Percentiles rank a stretch among this genome's conserved stretches.
phyloP scores from a whole-genome alignment of 2,888 invertebrate genomes.

The Agrochola circellaris region DNA sequence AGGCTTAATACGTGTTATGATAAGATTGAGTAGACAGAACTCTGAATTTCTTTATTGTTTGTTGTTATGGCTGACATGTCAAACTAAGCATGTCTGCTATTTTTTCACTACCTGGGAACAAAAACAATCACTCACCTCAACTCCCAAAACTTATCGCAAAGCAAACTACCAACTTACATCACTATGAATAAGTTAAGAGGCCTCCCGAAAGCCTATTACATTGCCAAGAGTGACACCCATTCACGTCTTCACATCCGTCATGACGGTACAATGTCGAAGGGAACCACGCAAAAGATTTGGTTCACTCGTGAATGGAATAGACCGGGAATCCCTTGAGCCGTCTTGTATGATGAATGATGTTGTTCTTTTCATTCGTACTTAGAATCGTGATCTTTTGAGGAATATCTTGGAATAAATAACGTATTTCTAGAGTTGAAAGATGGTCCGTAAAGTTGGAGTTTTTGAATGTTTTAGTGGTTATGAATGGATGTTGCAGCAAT shows the following conservation, averaged over 20 bases:
- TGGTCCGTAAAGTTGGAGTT: slow-evolving; percentile 15
- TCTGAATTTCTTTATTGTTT: too few species aligned
- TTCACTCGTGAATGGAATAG: slow-evolving; percentile 82
- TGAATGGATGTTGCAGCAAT: background rate
- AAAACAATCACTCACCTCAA: background rate
- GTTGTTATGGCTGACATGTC: too few species aligned
- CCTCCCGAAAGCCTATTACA: slow-evolving; percentile 66
- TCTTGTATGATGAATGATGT: slow-evolving; percentile 86
- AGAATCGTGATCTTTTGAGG: slow-evolving; percentile 78
- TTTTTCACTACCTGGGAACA: background rate
- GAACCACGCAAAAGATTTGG: slow-evolving; percentile 84
- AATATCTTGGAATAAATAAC: slow-evolving; percentile 70
- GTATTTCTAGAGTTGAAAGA: slow-evolving; percentile 50
- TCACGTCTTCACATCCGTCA: slow-evolving; percentile 77
- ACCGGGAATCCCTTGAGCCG: slow-evolving; percentile 85
- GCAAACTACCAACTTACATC: slow-evolving; percentile 42
- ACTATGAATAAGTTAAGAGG: slow-evolving; percentile 69
- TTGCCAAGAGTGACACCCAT: slow-evolving; percentile 69
- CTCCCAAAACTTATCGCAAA: slow-evolving; percentile 14
- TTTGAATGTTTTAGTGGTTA: slow-evolving; percentile 13
- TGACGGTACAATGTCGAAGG: slow-evolving; percentile 77
- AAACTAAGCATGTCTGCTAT: too few species aligned
- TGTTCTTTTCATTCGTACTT: slow-evolving; percentile 86
- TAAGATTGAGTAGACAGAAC: too few species aligned
- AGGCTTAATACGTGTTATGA: too few species aligned